Base-by-base conservation (phyloP, 2,888 invertebrate species). In the Monochamus alternatus region DNA sequence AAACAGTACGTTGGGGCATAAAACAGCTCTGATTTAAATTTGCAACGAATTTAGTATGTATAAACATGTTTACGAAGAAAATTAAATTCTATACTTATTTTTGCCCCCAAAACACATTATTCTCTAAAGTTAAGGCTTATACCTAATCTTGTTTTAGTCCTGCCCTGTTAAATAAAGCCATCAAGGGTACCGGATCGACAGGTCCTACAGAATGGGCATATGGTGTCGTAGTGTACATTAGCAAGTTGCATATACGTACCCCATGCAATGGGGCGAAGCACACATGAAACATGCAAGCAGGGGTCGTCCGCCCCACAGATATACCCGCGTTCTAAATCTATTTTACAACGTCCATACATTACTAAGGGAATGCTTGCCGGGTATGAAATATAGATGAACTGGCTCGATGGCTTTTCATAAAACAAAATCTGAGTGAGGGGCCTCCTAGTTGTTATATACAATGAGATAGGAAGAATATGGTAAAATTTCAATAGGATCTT, bases 191-290 rank as follows among this genome's bases (percentile, higher is more conserved):
- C 80, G 78, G 82, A 85, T 87, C 85, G 87, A 86, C 86, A 87
- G 86, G 86, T 87, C 86, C 87, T 86, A 82, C 81, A 81, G 68
- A 76, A 68, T 76, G 82, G 86, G 86, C 87, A 87, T 87, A 87
- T 87, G 87, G 87, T 86, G 86, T 84, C 87, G 86, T 86, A 87
- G 87, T 86, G 86, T 87, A 86, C 86, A 88, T 88, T 88, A 88
- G 87, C 86, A 85, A 86, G 84, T 86, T 86, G 86, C 85, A 85
- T 86, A 84, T 85, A 38, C 38, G 38, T 38, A 68, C 78, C 77
- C 84, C 81, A 83, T 84, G 84, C 81, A 82, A 84, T 84, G 77
- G 84, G 84, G 82, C 80, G 82, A 82, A 81, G 81, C 78, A 78
- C 80, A 82, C 84, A 88, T 88, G 85, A 88, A 88, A 87, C 87